Conservation (phyloP, 2,797 vertebrate species). For the Sylvia borin region DNA sequence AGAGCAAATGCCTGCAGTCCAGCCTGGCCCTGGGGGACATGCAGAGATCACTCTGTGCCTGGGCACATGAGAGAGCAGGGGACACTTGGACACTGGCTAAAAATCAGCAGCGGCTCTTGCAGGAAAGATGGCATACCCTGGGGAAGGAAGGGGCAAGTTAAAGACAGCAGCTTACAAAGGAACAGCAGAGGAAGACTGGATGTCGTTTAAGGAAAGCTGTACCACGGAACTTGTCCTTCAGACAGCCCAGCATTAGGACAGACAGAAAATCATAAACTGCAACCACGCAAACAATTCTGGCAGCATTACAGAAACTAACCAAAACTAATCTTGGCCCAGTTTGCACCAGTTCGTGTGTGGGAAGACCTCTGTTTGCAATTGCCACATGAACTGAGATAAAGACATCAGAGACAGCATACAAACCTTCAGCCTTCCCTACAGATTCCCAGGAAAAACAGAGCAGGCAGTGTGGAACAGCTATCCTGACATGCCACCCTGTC, state of each 20-base stretch:
- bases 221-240: background rate
- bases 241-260: background rate
- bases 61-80: rapidly evolving
- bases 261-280: background rate
- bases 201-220: background rate
- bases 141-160: rapidly evolving
- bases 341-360: rapidly evolving
- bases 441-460: background rate
- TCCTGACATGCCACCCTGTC: background rate
- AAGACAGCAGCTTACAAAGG: background rate
- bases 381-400: background rate
- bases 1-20: background rate
- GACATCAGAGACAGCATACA: background rate
- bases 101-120: background rate
- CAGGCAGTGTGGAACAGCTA: background rate
- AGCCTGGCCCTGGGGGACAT: rapidly evolving
- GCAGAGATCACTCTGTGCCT: background rate
- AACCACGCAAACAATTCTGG: background rate
- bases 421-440: background rate
- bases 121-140: background rate
- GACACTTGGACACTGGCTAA: background rate
- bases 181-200: background rate
- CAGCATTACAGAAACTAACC: background rate
- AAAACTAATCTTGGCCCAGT: background rate
- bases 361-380: background rate